Percentiles rank a stretch among this genome's conserved stretches.
Conservation (phyloP, 1,140 invertebrate species). For the Charaxes varanes region DNA sequence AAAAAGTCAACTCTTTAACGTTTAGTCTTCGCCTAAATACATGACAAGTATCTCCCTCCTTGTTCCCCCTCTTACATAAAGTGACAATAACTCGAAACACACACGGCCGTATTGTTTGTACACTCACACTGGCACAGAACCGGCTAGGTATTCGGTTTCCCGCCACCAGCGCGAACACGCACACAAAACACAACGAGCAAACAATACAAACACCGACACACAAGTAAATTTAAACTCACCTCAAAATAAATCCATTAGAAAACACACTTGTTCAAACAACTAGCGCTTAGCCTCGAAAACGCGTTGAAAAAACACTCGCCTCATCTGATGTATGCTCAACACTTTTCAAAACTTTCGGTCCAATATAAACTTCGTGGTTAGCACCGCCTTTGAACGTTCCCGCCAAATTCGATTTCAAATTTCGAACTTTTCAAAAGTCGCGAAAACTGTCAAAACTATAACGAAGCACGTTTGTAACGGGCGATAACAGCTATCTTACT, state of each 20-base stretch:
- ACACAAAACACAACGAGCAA: conserved; percentile 68
- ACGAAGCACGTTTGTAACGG: conserved; percentile 13
- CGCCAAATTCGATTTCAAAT: conserved; percentile 36
- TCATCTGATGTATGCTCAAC: conserved; percentile 61
- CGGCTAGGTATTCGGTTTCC: conserved; percentile 70
- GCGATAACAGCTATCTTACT: conserved; percentile 1
- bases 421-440: conserved; percentile 22
- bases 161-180: conserved; percentile 68
- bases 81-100: conserved; percentile 69
- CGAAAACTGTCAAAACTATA: conserved; percentile 5
- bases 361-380: conserved; percentile 38
- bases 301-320: conserved; percentile 71
- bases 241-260: conserved; percentile 75
- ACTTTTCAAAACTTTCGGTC: conserved; percentile 71
- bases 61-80: conserved; percentile 58
- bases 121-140: conserved; percentile 51
- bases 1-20: conserved; percentile 69
- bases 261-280: conserved; percentile 74
- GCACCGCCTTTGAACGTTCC: conserved; percentile 35
- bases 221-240: conserved; percentile 74
- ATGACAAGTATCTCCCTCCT: conserved; percentile 68
- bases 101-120: conserved; percentile 43
- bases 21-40: conserved; percentile 69
- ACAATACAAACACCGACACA: conserved; percentile 73
- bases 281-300: conserved; percentile 73